Conservation (phyloP, 2,797 vertebrate genomes). For the Microctenopoma stevenorrisi region DNA sequence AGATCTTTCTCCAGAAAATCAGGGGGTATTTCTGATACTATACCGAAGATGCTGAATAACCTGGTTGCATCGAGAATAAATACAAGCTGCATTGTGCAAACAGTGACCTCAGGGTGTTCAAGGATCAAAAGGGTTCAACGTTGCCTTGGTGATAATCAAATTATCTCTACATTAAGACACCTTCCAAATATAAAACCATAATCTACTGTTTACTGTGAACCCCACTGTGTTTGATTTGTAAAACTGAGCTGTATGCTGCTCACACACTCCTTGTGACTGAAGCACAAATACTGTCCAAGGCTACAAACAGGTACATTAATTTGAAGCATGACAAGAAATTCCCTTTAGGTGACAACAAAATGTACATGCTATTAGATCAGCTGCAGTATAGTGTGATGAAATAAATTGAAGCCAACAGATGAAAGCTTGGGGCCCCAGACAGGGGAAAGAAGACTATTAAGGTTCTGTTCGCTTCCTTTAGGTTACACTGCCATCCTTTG, state of each 20-base stretch:
- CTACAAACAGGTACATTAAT: constrained; percentile 76
- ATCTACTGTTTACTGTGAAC: constrained; percentile 36
- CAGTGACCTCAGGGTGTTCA: constrained; percentile 36
- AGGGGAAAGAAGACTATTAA: constrained; percentile 39
- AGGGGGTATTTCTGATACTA: neutral
- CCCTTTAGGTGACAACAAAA: constrained; percentile 76
- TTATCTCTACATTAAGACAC: constrained; percentile 50
- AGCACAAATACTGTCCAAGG: constrained; percentile 68
- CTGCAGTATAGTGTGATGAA: constrained; percentile 74
- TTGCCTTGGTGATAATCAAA: constrained; percentile 58
- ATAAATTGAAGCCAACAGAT: constrained; percentile 77
- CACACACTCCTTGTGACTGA: constrained; percentile 51
- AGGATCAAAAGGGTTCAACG: constrained; percentile 63
- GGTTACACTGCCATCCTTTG: constrained; percentile 75
- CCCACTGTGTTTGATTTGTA: constrained; percentile 43
- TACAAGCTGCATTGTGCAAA: constrained; percentile 33
- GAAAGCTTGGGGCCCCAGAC: constrained; percentile 65
- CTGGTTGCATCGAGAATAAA: constrained; percentile 8
- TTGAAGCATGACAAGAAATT: constrained; percentile 72
- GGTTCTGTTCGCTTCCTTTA: constrained; percentile 10
- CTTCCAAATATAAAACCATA: constrained; percentile 55
- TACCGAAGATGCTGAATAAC: constrained; percentile 32
- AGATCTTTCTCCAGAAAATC: constrained; percentile 20
- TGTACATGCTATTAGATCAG: constrained; percentile 79
- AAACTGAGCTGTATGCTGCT: constrained; percentile 54